These are phyloP conservation scores for Thymelicus sylvestris DNA, from an alignment of 2,888 invertebrate genomes.

Conservation along the genomic window DNA sequence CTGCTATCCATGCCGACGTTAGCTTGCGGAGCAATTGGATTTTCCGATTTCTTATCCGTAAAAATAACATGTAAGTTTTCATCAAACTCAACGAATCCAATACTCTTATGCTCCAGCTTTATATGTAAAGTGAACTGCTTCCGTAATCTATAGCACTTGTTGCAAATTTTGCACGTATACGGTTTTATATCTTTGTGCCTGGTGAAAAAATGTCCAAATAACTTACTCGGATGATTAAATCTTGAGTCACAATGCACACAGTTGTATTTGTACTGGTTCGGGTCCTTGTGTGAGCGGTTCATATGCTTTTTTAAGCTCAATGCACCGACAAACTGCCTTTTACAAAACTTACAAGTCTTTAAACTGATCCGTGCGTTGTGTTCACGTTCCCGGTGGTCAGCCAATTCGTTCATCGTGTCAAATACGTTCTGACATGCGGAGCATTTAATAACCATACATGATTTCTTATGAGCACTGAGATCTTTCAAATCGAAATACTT, in stretches of 20 bases:
- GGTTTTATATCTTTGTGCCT: slow-evolving; percentile 66
- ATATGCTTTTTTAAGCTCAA: slow-evolving; percentile 61
- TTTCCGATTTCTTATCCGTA: slow-evolving; percentile 60
- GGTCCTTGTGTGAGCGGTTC: slow-evolving; percentile 53
- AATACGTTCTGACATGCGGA: slow-evolving; percentile 55
- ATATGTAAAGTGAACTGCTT: slow-evolving; percentile 72
- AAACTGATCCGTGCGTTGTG: slow-evolving; percentile 58
- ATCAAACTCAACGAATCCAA: slow-evolving; percentile 72
- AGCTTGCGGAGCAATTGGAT: slow-evolving; percentile 53
- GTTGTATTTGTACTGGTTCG: slow-evolving; percentile 66
- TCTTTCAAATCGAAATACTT: slow-evolving; percentile 40
- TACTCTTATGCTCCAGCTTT: slow-evolving; percentile 64
- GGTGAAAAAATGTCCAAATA: slow-evolving; percentile 67
- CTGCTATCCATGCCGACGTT: not conserved
- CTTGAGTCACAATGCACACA: slow-evolving; percentile 60
- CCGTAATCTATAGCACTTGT: slow-evolving; percentile 59
- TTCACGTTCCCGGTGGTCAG: slow-evolving; percentile 54
- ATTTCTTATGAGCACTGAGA: slow-evolving; percentile 48
- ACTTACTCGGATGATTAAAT: slow-evolving; percentile 67
- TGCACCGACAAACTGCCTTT: slow-evolving; percentile 60
- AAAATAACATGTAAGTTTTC: slow-evolving; percentile 70
- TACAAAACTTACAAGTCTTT: slow-evolving; percentile 60
- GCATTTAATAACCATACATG: slow-evolving; percentile 59
- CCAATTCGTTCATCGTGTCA: slow-evolving; percentile 52
- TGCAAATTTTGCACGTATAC: slow-evolving; percentile 69